Conservation (phyloP, 2,888 invertebrate species). For the Aplocera efformata region DNA sequence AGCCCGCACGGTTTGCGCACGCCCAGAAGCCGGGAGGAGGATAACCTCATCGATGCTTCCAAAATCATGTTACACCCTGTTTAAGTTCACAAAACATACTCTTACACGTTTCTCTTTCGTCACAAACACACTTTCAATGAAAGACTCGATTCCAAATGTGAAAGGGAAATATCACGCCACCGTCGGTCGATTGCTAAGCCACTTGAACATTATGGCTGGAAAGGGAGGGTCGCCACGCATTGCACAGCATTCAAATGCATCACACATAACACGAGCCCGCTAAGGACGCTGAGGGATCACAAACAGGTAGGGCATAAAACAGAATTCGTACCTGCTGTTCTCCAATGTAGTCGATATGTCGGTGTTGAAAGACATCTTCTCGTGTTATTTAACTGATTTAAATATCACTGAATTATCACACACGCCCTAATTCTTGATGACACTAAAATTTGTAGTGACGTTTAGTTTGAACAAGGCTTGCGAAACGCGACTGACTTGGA, state of each 20-base stretch:
- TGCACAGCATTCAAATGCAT: slow-evolving; percentile 35
- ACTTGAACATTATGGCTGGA: slow-evolving; percentile 13
- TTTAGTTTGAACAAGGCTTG: slow-evolving; percentile 51
- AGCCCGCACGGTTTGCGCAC: slow-evolving; percentile 45
- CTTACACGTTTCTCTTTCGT: slow-evolving; percentile 22
- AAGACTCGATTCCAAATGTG: slow-evolving; percentile 32
- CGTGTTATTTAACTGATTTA: slow-evolving; percentile 69
- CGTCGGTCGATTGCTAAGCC: slow-evolving; percentile 22
- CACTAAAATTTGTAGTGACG: slow-evolving; percentile 57
- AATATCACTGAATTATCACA: slow-evolving; percentile 75
- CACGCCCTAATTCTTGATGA: slow-evolving; percentile 60
- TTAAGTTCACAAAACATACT: slow-evolving; percentile 16
- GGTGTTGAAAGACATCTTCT: slow-evolving; percentile 77
- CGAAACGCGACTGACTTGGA: slow-evolving; percentile 53
- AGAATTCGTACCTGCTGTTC: slow-evolving; percentile 74
- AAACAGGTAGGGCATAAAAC: slow-evolving; percentile 38
- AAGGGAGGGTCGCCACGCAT: slow-evolving; percentile 18
- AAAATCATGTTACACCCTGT: slow-evolving; percentile 26
- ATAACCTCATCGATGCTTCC: slow-evolving; percentile 52
- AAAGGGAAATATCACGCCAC: slow-evolving; percentile 38
- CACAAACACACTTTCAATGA: slow-evolving; percentile 26
- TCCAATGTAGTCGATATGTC: slow-evolving; percentile 75
- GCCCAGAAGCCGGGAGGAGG: slow-evolving; percentile 46
- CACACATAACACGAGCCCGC: slow-evolving; percentile 32
- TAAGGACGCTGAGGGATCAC: slow-evolving; percentile 41